Conservation (phyloP, 1,140 invertebrate species). For the Zeugodacus cucurbitae region DNA sequence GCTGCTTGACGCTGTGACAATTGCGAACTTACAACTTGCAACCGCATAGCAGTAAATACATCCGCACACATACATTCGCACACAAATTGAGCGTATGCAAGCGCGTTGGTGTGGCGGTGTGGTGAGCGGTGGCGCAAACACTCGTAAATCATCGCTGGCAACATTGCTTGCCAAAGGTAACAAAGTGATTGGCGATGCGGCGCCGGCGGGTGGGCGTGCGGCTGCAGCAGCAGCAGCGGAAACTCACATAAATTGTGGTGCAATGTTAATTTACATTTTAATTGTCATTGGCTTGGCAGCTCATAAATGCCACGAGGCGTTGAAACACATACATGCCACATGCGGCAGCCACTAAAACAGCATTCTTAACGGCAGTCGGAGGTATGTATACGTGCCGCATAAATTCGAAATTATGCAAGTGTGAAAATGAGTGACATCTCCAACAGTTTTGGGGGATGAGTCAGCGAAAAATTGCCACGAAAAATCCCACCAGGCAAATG, state of each 20-base stretch:
- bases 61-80: neutral
- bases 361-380: neutral
- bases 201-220: neutral
- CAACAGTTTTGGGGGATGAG: neutral
- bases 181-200: conserved; percentile 3
- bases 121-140: neutral
- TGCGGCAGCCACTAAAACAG: neutral
- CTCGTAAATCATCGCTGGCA: neutral
- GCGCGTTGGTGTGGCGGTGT: neutral
- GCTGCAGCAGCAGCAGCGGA: neutral
- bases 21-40: conserved; percentile 28
- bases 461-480: neutral
- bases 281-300: conserved; percentile 29
- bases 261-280: conserved; percentile 39
- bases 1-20: neutral
- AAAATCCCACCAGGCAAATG: neutral
- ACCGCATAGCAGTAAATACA: neutral
- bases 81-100: neutral
- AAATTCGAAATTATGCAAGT: neutral
- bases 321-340: neutral
- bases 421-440: neutral
- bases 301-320: conserved; percentile 19
- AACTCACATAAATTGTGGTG: conserved; percentile 31
- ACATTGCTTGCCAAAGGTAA: conserved; percentile 17
- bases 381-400: too few relatives aligned